A percentile compares a stretch with the other conserved stretches of the same genome.
phyloP scores from a whole-genome alignment of 2,888 invertebrate genomes.

The Prenolepis imparis region DNA sequence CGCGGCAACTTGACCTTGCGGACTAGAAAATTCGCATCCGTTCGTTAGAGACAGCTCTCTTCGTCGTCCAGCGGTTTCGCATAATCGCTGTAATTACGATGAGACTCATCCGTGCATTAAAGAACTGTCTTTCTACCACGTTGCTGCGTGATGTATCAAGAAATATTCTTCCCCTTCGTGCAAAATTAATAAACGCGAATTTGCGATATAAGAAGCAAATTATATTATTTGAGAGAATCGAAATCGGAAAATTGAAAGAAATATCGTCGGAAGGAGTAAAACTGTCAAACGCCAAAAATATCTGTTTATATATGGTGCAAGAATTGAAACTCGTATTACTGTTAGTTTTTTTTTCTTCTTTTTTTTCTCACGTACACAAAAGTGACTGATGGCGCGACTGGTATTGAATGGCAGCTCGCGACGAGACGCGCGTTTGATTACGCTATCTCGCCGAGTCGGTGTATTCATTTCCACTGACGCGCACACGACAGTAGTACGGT shows the following conservation, averaged over 20 bases:
- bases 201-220: not conserved
- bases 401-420: constrained; percentile 18
- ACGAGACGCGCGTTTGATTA: constrained; percentile 38
- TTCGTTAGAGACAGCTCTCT: not conserved
- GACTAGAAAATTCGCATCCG: not conserved
- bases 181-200: not conserved
- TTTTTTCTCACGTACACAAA: not conserved
- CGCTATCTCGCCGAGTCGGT: constrained; percentile 35
- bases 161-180: not conserved
- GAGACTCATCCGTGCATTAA: not conserved
- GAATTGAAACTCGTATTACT: constrained; percentile 7
- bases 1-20: not conserved
- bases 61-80: not conserved
- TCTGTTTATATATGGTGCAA: not conserved
- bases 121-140: not conserved
- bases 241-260: constrained; percentile 3
- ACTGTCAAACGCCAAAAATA: not conserved
- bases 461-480: constrained; percentile 18
- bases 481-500: not conserved
- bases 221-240: not conserved
- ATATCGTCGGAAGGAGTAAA: not conserved
- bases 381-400: not conserved
- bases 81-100: constrained; percentile 9
- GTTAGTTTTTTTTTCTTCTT: not conserved
- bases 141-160: not conserved